Evolutionary conservation across 2,888 invertebrate species (phyloP).

Genomic region (Tethea ocularis): DNA sequence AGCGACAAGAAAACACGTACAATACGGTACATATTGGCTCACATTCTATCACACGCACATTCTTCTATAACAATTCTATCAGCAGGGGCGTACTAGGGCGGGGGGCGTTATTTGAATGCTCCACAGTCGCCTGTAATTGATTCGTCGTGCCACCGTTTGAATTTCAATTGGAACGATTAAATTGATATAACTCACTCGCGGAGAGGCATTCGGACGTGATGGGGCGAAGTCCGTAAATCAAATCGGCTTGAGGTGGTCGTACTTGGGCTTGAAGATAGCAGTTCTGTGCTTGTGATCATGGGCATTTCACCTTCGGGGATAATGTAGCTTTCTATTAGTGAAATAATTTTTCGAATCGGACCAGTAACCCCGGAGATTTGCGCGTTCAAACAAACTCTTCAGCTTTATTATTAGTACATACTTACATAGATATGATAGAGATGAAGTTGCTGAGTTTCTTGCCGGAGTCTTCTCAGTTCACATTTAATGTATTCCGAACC

Average conservation of each 20-base stretch:
- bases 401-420: no score
- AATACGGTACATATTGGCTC: slow-evolving; percentile 60
- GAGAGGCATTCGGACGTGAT: slow-evolving; percentile 38
- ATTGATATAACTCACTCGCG: slow-evolving; percentile 72
- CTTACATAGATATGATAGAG: no score
- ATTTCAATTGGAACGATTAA: slow-evolving; percentile 80
- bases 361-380: no score
- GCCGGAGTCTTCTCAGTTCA: no score
- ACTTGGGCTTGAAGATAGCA: neutral
- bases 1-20: slow-evolving; percentile 25
- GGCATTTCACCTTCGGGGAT: neutral
- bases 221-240: slow-evolving; percentile 51
- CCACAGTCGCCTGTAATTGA: slow-evolving; percentile 58
- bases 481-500: no score
- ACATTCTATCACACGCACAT: slow-evolving; percentile 81
- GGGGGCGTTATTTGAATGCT: slow-evolving; percentile 74
- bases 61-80: slow-evolving; percentile 80
- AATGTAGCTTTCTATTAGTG: no score
- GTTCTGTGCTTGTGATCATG: slow-evolving; percentile 33
- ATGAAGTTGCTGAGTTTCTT: no score
- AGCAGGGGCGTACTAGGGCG: slow-evolving; percentile 37
- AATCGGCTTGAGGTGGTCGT: slow-evolving; percentile 34
- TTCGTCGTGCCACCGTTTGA: slow-evolving; percentile 70
- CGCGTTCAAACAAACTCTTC: no score
- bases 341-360: no score